phyloP scores from a whole-genome alignment of 2,888 invertebrate species.

The Lasioglossum malachurum region DNA sequence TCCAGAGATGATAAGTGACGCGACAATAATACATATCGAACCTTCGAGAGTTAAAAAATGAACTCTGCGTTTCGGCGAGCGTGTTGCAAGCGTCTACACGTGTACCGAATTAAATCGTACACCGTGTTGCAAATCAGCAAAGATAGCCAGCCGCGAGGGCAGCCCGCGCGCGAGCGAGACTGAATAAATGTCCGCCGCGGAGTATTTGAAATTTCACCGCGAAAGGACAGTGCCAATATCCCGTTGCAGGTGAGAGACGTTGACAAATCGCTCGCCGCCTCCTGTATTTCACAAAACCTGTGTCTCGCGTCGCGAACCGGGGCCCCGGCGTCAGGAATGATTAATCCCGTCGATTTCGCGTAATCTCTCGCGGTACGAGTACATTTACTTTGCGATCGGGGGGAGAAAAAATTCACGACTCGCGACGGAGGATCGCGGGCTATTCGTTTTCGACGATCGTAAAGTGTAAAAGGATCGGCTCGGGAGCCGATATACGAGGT shows the following conservation, averaged over 20 bases:
- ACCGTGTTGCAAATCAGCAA: not conserved
- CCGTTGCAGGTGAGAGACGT: constrained; percentile 1
- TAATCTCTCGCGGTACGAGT: not conserved
- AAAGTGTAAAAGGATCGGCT: not conserved
- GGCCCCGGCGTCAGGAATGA: constrained; percentile 27
- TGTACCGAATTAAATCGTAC: not conserved
- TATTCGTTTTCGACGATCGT: not conserved
- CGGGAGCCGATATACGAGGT: not conserved
- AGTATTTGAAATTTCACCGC: not conserved
- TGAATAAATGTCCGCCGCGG: not conserved
- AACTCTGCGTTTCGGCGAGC: not conserved
- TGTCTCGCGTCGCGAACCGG: not conserved
- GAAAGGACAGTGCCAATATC: constrained; percentile 4
- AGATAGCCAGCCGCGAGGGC: not conserved
- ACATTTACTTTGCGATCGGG: not conserved
- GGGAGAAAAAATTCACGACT: not conserved
- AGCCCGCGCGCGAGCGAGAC: not conserved
- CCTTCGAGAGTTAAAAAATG: not conserved
- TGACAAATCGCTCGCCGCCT: constrained; percentile 5
- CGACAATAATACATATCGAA: not conserved
- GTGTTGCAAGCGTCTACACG: not conserved
- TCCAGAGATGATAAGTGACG: not conserved
- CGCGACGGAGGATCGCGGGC: not conserved
- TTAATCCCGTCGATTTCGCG: constrained; percentile 67
- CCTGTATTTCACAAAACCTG: constrained; percentile 10